Conservation (phyloP, 2,888 invertebrate species). For the Cacoxenus indagator region DNA sequence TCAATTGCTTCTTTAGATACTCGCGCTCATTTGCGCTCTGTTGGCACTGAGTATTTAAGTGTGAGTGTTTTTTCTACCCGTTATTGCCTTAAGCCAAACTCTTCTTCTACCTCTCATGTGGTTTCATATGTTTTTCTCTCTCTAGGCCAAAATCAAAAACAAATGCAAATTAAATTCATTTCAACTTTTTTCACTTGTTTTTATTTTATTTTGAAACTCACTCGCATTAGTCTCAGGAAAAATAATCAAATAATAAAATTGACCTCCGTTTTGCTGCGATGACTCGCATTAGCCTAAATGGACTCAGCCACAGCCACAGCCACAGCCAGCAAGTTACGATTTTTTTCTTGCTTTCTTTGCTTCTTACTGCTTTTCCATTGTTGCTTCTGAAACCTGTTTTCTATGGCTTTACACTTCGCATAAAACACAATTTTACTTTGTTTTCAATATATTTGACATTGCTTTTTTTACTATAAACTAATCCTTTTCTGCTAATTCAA, state of each 20-base stretch:
- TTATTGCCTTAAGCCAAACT: slow-evolving; percentile 35
- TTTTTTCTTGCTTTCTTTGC: slow-evolving; percentile 50
- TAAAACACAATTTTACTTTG: background rate
- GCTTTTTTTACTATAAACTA: background rate
- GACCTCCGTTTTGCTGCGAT: slow-evolving; percentile 49
- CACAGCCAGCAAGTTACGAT: slow-evolving; percentile 30
- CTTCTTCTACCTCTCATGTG: slow-evolving; percentile 21
- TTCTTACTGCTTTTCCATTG: slow-evolving; percentile 24
- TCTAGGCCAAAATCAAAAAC: slow-evolving; percentile 41
- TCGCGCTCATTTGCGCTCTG: slow-evolving; percentile 8
- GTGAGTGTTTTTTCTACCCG: slow-evolving; percentile 38
- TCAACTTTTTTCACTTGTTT: slow-evolving; percentile 34
- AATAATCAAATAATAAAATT: slow-evolving; percentile 55
- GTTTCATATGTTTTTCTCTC: slow-evolving; percentile 6
- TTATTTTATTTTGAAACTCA: slow-evolving; percentile 56
- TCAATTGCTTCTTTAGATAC: slow-evolving; percentile 24
- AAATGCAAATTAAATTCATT: slow-evolving; percentile 51
- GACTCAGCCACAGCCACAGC: slow-evolving; percentile 49
- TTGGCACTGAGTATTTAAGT: slow-evolving; percentile 23
- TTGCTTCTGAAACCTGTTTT: slow-evolving; percentile 56
- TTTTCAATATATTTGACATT: background rate
- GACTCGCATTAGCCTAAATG: slow-evolving; percentile 54
- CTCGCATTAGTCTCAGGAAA: slow-evolving; percentile 14
- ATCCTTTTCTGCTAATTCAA: background rate
- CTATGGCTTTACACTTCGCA: slow-evolving; percentile 35